phyloP scores from a whole-genome alignment of 37 sponge, comb jelly and placozoan genomes.

The Theonella swinhoei region DNA sequence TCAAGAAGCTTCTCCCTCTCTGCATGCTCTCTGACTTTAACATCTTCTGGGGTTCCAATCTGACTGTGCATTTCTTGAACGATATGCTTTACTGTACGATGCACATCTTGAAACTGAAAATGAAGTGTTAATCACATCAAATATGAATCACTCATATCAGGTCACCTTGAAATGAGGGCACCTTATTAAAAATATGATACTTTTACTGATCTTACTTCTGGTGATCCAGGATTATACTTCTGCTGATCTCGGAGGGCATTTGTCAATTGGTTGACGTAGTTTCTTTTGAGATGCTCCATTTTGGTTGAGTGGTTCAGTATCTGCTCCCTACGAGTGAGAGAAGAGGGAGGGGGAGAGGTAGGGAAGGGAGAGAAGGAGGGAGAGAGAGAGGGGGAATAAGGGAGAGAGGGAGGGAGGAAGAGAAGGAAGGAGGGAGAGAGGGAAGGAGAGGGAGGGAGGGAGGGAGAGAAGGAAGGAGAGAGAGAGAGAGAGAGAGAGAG shows the following conservation, averaged over 20 bases:
- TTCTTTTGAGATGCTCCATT: constrained; percentile 10
- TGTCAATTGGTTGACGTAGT: constrained; percentile 40
- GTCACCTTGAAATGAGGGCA: too few species aligned
- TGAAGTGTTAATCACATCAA: not conserved
- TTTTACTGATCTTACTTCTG: constrained; percentile 30
- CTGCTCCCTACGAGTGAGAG: constrained; percentile 21
- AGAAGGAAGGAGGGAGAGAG: not conserved
- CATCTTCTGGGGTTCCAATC: constrained; percentile 40
- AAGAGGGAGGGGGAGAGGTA: not conserved
- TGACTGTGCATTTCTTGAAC: constrained; percentile 44
- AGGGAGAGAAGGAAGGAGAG: not conserved
- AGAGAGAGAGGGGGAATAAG: not conserved
- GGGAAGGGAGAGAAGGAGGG: not conserved
- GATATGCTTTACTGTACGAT: constrained; percentile 11
- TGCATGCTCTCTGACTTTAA: not conserved
- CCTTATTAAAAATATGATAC: not conserved
- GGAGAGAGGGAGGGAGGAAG: not conserved
- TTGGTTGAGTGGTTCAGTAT: constrained; percentile 17
- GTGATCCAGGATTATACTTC: constrained; percentile 25
- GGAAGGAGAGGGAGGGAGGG: not conserved
- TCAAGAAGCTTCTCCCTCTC: constrained; percentile 10
- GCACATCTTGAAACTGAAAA: constrained; percentile 35
- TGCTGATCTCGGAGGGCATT: constrained; percentile 18
- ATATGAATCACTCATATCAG: too few species aligned
- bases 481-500: not conserved